A percentile compares a stretch with the other conserved stretches of the same genome.
Evolutionary conservation across 2,797 vertebrate genomes (phyloP).

Genomic region (Taeniopygia guttata): DNA sequence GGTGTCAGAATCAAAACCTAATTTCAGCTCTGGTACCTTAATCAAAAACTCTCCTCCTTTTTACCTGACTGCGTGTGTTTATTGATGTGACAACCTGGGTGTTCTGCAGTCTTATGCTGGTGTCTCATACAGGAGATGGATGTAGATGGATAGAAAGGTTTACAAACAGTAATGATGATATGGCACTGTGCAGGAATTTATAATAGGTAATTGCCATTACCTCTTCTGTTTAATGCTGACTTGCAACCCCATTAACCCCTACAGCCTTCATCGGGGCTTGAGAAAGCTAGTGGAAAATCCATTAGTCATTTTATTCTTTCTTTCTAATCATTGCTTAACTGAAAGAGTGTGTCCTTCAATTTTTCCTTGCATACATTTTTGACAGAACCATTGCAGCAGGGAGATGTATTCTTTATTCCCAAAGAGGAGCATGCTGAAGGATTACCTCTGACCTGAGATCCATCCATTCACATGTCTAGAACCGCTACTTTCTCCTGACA

Average conservation of each 20-base stretch:
- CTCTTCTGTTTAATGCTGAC: background rate
- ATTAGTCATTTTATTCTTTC: background rate
- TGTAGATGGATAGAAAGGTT: background rate
- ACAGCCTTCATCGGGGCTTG: background rate
- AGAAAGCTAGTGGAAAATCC: background rate
- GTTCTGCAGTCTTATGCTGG: background rate
- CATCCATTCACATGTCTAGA: background rate
- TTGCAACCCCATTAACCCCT: background rate
- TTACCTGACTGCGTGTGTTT: background rate
- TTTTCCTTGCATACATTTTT: background rate
- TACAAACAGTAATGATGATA: background rate
- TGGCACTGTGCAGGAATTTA: background rate
- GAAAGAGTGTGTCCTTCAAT: background rate
- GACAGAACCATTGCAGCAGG: background rate
- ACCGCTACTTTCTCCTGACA: background rate
- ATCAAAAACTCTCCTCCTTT: background rate
- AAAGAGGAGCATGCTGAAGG: background rate
- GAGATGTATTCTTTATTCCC: background rate
- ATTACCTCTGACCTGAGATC: slow-evolving; percentile 11
- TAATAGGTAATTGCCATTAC: background rate
- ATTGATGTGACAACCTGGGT: background rate
- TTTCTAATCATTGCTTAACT: background rate
- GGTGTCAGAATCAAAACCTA: background rate
- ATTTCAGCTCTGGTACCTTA: background rate
- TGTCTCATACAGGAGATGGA: background rate